These are phyloP conservation scores for Agrenia bidenticulata DNA, from an alignment of 2,888 invertebrate genomes.

Conservation along the genomic window DNA sequence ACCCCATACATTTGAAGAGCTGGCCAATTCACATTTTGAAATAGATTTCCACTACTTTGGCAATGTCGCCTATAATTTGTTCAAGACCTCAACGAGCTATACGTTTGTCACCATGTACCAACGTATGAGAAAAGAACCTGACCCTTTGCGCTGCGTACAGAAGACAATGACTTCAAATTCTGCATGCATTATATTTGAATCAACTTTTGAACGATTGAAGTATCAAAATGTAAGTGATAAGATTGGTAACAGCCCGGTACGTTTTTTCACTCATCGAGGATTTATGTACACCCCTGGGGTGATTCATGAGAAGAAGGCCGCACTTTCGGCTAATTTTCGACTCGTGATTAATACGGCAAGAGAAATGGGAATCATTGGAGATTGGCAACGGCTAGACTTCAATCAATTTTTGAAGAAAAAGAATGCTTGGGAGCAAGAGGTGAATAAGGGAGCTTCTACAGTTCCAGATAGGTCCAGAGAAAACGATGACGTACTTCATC, in stretches of 20 bases:
- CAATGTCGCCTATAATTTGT: slow-evolving; percentile 29
- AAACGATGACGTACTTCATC: slow-evolving; percentile 15
- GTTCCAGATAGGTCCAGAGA: slow-evolving; percentile 10
- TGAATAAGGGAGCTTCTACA: too few species aligned
- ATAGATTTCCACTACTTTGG: slow-evolving; percentile 36
- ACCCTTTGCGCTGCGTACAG: slow-evolving; percentile 24
- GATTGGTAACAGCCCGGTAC: slow-evolving; percentile 25
- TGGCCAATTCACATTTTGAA: slow-evolving; percentile 22
- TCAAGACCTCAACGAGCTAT: slow-evolving; percentile 27
- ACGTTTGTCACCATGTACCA: slow-evolving; percentile 20
- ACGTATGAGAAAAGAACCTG: slow-evolving; percentile 20
- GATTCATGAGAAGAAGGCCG: slow-evolving; percentile 24
- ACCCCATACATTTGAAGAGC: slow-evolving; percentile 24
- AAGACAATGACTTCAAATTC: slow-evolving; percentile 15
- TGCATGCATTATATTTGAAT: slow-evolving; percentile 28
- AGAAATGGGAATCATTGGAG: slow-evolving; percentile 25
- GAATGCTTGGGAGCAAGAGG: slow-evolving; percentile 26
- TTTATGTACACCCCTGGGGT: slow-evolving; percentile 31
- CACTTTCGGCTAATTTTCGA: slow-evolving; percentile 23
- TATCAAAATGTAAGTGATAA: slow-evolving; percentile 29
- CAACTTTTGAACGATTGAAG: slow-evolving; percentile 21
- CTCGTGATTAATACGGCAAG: slow-evolving; percentile 12
- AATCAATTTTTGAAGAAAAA: slow-evolving; percentile 21
- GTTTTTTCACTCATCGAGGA: slow-evolving; percentile 21
- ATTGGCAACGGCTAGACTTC: slow-evolving; percentile 27